Percentiles rank a stretch among this genome's conserved stretches.
Evolutionary conservation across 2,113 vertebrate genomes (phyloP).

Genomic region (Catagonus wagneri): DNA sequence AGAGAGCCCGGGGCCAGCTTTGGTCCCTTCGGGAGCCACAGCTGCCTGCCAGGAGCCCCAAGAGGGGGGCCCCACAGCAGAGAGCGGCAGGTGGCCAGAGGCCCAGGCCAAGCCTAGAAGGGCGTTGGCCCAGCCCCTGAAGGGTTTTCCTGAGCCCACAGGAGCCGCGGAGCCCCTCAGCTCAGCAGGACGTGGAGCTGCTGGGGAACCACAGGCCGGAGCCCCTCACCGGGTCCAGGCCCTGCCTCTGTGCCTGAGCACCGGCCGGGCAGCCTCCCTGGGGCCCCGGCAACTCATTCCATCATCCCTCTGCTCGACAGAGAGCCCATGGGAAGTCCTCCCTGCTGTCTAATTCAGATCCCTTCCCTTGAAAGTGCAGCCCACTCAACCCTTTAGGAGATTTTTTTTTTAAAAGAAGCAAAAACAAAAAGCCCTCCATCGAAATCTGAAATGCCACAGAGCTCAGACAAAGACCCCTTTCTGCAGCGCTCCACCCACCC

Average conservation of each 20-base stretch:
- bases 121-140: background rate
- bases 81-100: fast-evolving
- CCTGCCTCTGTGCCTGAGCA: background rate
- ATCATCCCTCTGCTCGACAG: background rate
- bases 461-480: slow-evolving; percentile 83
- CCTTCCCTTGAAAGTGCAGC: slow-evolving; percentile 21
- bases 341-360: slow-evolving; percentile 55
- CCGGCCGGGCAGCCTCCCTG: background rate
- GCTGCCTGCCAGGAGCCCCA: background rate
- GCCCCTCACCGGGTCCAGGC: fast-evolving
- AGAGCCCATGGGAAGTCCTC: slow-evolving; percentile 65
- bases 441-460: slow-evolving; percentile 76
- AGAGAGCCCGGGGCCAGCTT: background rate
- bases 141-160: background rate
- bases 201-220: background rate
- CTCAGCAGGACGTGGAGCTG: background rate
- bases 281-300: background rate
- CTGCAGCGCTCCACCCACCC: slow-evolving; percentile 60
- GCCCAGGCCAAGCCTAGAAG: background rate
- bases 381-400: slow-evolving; percentile 59
- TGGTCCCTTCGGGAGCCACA: background rate
- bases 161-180: background rate
- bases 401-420: slow-evolving; percentile 22
- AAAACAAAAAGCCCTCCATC: background rate
- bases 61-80: background rate